phyloP scores from a whole-genome alignment of 2,797 vertebrate genomes.

The Balearica regulorum region DNA sequence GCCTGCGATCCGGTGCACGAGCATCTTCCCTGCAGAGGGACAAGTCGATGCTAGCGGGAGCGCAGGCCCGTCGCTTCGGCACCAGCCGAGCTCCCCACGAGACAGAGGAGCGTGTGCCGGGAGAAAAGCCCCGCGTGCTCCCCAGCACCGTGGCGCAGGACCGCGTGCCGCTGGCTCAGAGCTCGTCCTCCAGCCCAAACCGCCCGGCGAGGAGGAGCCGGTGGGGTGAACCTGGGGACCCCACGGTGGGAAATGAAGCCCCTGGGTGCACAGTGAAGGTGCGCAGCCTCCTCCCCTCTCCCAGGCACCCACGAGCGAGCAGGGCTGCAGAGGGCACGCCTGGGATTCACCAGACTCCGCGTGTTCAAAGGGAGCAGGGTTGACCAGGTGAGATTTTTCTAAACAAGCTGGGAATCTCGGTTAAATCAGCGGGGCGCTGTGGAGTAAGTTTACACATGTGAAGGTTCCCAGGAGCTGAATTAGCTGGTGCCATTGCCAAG shows the following conservation, averaged over 20 bases:
- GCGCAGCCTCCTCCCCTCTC: too few relatives aligned
- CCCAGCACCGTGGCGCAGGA: rapidly evolving
- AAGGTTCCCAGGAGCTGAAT: neutral
- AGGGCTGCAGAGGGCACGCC: rapidly evolving
- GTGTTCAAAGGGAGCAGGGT: neutral
- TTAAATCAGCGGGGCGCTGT: neutral
- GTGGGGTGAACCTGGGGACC: too few relatives aligned
- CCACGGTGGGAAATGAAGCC: rapidly evolving
- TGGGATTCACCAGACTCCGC: neutral
- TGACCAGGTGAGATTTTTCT: neutral
- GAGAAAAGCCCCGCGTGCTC: neutral
- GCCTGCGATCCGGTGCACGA: rapidly evolving
- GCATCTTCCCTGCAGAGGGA: neutral
- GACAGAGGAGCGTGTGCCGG: neutral
- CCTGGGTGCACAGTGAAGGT: neutral
- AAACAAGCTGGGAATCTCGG: neutral
- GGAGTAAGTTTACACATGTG: neutral
- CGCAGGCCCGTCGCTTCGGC: rapidly evolving
- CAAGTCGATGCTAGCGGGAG: neutral
- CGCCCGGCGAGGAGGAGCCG: rapidly evolving
- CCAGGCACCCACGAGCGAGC: rapidly evolving
- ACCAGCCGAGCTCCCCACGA: neutral
- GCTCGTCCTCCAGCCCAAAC: neutral
- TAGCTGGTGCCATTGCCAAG: neutral
- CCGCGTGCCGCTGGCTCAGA: rapidly evolving